These are phyloP conservation scores for Philonicus albiceps DNA, from an alignment of 2,888 invertebrate species.

Conservation along the genomic window DNA sequence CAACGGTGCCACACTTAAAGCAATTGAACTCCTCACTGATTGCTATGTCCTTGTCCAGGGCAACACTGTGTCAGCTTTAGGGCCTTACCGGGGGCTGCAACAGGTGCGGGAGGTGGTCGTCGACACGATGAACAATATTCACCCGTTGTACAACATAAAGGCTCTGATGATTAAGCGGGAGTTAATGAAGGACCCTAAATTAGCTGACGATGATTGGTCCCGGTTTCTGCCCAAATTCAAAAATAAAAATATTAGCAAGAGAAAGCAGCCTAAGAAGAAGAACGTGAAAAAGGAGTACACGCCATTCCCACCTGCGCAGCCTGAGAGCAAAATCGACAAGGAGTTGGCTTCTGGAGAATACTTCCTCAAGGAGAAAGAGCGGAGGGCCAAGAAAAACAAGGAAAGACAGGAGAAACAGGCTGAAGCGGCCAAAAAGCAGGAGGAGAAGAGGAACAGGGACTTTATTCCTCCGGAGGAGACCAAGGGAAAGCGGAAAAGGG, in stretches of 20 bases:
- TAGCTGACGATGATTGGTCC: conserved; percentile 96
- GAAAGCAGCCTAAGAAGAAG: conserved; percentile 88
- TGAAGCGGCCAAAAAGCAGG: conserved; percentile 74
- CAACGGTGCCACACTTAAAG: conserved; percentile 97
- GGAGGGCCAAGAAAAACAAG: conserved; percentile 73
- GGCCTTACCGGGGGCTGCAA: conserved; percentile 89
- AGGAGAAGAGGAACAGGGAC: conserved; percentile 79
- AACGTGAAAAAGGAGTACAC: conserved; percentile 93
- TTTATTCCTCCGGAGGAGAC: conserved; percentile 82
- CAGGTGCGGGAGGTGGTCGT: conserved; percentile 89
- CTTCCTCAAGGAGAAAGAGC: conserved; percentile 89
- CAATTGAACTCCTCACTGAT: conserved; percentile 93
- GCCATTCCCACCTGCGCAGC: conserved; percentile 95
- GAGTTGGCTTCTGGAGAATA: conserved; percentile 95
- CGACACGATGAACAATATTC: conserved; percentile 98
- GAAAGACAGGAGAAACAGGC: conserved; percentile 81
- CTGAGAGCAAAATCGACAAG: conserved; percentile 92
- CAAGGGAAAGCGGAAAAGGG: conserved; percentile 50
- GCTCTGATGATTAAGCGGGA: conserved; percentile 97
- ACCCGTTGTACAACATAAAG: conserved; percentile 98
- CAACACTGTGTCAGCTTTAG: conserved; percentile 95
- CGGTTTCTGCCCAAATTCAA: conserved; percentile 95
- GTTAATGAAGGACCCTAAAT: conserved; percentile 88
- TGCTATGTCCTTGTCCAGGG: conserved; percentile 98
- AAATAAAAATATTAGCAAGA: conserved; percentile 84